Evolutionary conservation across 1,140 invertebrate genomes (phyloP).

Genomic region (Solenopsis fugax): DNA sequence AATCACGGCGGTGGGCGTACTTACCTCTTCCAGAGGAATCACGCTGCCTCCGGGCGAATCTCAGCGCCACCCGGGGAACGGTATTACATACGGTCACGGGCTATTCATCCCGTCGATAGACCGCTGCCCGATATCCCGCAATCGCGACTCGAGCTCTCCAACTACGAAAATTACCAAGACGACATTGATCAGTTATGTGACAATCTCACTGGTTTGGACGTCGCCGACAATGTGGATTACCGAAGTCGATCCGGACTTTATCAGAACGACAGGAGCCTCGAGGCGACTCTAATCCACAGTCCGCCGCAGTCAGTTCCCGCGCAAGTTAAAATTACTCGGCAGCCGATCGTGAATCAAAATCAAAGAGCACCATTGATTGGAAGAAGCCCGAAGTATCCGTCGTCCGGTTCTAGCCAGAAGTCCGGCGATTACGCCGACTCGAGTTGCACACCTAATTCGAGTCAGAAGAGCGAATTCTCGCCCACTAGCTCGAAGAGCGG

Average conservation of each 20-base stretch:
- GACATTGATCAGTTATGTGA: conserved; percentile 15
- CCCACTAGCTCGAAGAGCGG: conserved; percentile 84
- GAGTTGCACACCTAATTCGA: conserved; percentile 83
- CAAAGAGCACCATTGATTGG: conserved; percentile 68
- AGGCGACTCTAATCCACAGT: conserved; percentile 60
- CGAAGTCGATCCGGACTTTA: conserved; percentile 62
- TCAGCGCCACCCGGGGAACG: conserved; percentile 82
- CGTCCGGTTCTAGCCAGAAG: conserved; percentile 82
- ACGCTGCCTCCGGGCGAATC: conserved; percentile 81
- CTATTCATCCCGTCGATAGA: conserved; percentile 81
- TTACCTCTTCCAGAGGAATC: conserved; percentile 80
- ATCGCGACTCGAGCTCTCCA: conserved; percentile 77
- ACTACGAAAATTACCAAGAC: conserved; percentile 79
- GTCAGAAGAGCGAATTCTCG: conserved; percentile 85
- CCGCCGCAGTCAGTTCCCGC: conserved; percentile 74
- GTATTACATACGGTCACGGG: conserved; percentile 79
- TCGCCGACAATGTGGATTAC: conserved; percentile 50
- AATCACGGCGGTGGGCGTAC: conserved; percentile 59
- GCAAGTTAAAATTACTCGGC: conserved; percentile 77
- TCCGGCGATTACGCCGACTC: conserved; percentile 84
- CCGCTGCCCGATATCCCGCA: conserved; percentile 83
- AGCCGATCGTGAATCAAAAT: conserved; percentile 72
- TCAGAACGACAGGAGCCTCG: conserved; percentile 69
- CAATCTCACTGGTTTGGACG: background rate
- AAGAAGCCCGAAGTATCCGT: conserved; percentile 79